These are phyloP conservation scores for Eupithecia subfuscata DNA, from an alignment of 2,888 invertebrate species.

Conservation along the genomic window DNA sequence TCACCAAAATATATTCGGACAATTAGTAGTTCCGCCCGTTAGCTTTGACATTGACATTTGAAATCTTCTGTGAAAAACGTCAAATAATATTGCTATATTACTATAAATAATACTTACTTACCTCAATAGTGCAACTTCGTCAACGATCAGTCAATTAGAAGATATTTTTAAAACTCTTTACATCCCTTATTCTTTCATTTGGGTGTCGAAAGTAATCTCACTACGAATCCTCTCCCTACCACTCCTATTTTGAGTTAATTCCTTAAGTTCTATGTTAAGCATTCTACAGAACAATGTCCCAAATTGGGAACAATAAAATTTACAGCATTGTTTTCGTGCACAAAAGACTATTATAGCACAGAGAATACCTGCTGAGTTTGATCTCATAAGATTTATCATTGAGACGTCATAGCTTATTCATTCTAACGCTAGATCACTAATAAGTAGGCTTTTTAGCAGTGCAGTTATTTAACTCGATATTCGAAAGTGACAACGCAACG, in stretches of 20 bases:
- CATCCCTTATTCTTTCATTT: background rate
- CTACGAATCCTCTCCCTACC: too few relatives aligned
- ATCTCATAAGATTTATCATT: conserved; percentile 59
- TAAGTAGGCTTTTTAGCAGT: background rate
- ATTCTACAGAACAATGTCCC: conserved; percentile 51
- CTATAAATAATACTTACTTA: too few relatives aligned
- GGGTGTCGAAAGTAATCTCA: background rate
- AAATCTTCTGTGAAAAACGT: background rate
- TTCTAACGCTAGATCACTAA: conserved; percentile 2
- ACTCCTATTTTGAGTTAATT: background rate
- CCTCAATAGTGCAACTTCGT: background rate
- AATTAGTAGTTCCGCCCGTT: background rate
- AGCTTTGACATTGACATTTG: background rate
- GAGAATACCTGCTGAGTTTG: conserved; percentile 63
- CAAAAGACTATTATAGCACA: conserved; percentile 75
- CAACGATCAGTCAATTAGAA: background rate
- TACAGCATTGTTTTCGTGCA: conserved; percentile 76
- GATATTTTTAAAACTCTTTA: background rate
- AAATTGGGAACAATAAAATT: conserved; percentile 73
- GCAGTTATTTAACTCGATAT: background rate
- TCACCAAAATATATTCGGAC: background rate
- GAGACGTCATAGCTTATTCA: conserved; percentile 10
- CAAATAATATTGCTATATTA: too few relatives aligned
- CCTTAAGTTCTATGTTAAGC: background rate
- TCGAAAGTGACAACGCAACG: background rate